These are phyloP conservation scores for Trissoscelio sp. DNA, from an alignment of 2,888 invertebrate species.

Conservation along the genomic window DNA sequence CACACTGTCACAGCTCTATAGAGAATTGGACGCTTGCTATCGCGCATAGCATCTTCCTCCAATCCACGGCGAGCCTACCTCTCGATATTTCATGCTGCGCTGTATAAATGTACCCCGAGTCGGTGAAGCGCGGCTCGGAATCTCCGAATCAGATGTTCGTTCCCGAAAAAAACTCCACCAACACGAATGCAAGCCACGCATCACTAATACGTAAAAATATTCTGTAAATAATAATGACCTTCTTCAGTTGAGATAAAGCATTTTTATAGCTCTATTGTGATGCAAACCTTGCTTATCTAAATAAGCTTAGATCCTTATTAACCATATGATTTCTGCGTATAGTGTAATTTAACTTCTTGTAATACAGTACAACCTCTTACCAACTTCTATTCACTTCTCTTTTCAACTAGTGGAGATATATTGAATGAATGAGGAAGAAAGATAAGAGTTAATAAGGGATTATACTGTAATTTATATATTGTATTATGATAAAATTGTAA, in stretches of 20 bases:
- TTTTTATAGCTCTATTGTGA: conserved; percentile 47
- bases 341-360: no score
- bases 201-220: conserved; percentile 31
- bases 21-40: conserved; percentile 71
- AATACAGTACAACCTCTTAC: no score
- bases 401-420: no score
- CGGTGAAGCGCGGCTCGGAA: conserved; percentile 45
- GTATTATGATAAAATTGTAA: no score
- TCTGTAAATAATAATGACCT: conserved; percentile 59
- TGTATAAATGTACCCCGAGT: conserved; percentile 66
- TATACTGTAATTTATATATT: no score
- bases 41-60: conserved; percentile 74
- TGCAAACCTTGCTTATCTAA: conserved; percentile 42
- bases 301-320: conserved; percentile 23
- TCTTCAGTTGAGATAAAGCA: conserved; percentile 23
- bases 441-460: no score
- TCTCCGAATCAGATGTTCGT: conserved; percentile 65
- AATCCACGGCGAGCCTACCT: conserved; percentile 75
- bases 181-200: conserved; percentile 34
- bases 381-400: no score
- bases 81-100: conserved; percentile 71
- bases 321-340: conserved; percentile 8
- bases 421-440: no score
- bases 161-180: conserved; percentile 54
- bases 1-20: conserved; percentile 57